Percentiles rank a stretch among this genome's conserved stretches.
These are phyloP conservation scores for Syngnathus rostellatus DNA, from an alignment of 2,797 vertebrate species.

Conservation along the genomic window DNA sequence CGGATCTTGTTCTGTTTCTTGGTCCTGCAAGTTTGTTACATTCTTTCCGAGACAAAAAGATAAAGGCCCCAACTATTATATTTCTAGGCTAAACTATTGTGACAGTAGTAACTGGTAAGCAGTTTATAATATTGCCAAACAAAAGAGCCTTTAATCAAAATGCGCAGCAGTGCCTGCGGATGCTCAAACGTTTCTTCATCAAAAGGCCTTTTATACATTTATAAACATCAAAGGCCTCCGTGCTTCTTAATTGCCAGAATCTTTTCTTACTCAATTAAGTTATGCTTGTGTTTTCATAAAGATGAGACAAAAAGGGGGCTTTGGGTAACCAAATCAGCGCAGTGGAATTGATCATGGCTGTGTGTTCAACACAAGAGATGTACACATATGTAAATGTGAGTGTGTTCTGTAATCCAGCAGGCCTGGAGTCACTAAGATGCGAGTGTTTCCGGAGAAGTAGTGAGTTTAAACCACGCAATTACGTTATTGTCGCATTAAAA, in stretches of 20 bases:
- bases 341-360: constrained; percentile 52
- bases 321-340: constrained; percentile 47
- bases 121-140: constrained; percentile 60
- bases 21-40: not conserved
- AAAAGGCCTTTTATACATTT: constrained; percentile 62
- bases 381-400: constrained; percentile 40
- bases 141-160: constrained; percentile 67
- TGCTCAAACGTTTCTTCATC: constrained; percentile 57
- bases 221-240: constrained; percentile 62
- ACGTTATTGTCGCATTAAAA: constrained; percentile 54
- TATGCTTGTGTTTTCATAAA: constrained; percentile 58
- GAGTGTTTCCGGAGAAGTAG: constrained; percentile 48
- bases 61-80: constrained; percentile 13
- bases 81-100: constrained; percentile 47
- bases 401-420: constrained; percentile 21
- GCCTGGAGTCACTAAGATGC: constrained; percentile 47
- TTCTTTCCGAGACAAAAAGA: constrained; percentile 14
- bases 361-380: constrained; percentile 36
- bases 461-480: constrained; percentile 68
- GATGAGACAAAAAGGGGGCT: constrained; percentile 37
- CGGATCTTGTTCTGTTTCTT: not conserved
- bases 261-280: constrained; percentile 62
- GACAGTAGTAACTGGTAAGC: constrained; percentile 48
- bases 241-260: constrained; percentile 62
- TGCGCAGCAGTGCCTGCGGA: constrained; percentile 53